These are phyloP conservation scores for Cotesia vestalis DNA, from an alignment of 1,140 invertebrate genomes.

Conservation along the genomic window DNA sequence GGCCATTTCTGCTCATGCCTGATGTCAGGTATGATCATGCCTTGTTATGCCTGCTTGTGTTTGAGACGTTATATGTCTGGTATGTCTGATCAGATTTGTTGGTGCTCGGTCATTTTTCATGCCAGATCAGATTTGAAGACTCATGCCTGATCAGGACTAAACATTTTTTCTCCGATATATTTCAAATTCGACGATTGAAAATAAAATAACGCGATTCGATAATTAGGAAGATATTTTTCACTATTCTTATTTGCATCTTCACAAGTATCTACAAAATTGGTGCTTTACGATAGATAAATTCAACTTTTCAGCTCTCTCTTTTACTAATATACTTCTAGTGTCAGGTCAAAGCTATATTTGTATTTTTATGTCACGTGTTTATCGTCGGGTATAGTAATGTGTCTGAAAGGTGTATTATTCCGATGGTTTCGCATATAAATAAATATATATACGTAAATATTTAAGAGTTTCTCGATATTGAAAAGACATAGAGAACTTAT, in stretches of 20 bases:
- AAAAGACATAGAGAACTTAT: conserved; percentile 14
- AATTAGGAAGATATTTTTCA: no score
- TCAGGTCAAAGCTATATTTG: conserved; percentile 26
- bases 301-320: background rate
- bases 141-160: no score
- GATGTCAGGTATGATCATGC: no score
- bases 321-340: conserved; percentile 39
- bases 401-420: conserved; percentile 21
- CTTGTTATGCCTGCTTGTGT: no score
- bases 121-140: no score
- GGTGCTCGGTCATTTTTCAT: no score
- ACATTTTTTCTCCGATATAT: no score
- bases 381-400: conserved; percentile 19
- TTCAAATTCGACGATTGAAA: background rate
- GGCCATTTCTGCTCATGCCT: no score
- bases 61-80: no score
- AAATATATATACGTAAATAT: conserved; percentile 6
- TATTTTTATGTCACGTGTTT: conserved; percentile 33
- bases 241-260: no score
- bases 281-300: background rate
- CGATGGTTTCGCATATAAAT: background rate
- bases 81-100: no score
- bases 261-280: no score
- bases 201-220: background rate
- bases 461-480: background rate